phyloP scores from a whole-genome alignment of 1,140 invertebrate species.

The Phortica variegata region DNA sequence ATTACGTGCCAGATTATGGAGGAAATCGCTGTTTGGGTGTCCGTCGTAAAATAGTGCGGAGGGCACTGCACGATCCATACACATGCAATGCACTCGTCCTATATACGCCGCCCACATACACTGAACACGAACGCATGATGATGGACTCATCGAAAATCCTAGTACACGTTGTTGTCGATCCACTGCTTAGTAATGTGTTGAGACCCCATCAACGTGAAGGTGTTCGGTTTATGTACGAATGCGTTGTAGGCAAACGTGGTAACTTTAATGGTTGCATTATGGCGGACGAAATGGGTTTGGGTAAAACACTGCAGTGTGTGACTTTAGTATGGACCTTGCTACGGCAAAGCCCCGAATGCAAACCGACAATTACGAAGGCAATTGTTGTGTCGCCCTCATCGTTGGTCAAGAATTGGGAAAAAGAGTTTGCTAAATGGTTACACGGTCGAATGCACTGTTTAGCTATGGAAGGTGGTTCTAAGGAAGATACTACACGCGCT shows the following conservation, averaged over 20 bases:
- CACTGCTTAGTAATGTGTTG: conserved; percentile 83
- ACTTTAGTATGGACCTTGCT: conserved; percentile 94
- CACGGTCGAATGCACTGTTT: conserved; percentile 78
- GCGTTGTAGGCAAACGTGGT: conserved; percentile 85
- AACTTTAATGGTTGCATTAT: conserved; percentile 93
- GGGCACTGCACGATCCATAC: conserved; percentile 89
- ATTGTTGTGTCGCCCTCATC: conserved; percentile 97
- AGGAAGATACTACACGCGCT: conserved; percentile 83
- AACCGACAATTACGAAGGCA: conserved; percentile 86
- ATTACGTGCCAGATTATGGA: conserved; percentile 76
- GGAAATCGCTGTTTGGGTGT: conserved; percentile 67
- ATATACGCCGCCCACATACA: conserved; percentile 75
- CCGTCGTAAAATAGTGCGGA: conserved; percentile 66
- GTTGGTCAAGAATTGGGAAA: conserved; percentile 98
- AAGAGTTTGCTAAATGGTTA: conserved; percentile 98
- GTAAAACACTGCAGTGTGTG: conserved; percentile 98
- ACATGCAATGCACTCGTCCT: conserved; percentile 92
- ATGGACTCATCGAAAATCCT: conserved; percentile 61
- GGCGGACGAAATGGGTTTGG: conserved; percentile 97
- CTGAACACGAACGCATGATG: conserved; percentile 56
- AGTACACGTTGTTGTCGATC: conserved; percentile 95
- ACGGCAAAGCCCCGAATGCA: conserved; percentile 79
- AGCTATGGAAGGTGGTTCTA: conserved; percentile 89
- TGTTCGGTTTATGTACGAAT: conserved; percentile 99
- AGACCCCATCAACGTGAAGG: conserved; percentile 98